Percentiles rank a stretch among this genome's conserved stretches.
Evolutionary conservation across 1,140 invertebrate genomes (phyloP).

Genomic region (Akabosia matsudoensis): DNA sequence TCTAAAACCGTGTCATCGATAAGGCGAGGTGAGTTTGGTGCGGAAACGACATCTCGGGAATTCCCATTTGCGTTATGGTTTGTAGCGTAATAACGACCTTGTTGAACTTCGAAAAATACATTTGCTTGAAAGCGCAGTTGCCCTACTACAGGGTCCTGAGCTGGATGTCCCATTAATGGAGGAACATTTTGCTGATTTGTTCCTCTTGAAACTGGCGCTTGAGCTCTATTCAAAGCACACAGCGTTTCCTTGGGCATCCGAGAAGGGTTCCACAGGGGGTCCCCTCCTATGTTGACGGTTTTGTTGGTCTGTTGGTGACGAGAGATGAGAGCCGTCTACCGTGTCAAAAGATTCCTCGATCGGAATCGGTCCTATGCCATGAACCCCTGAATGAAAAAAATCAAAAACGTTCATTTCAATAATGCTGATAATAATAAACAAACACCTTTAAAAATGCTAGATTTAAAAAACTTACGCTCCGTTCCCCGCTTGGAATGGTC

Average conservation of each 20-base stretch:
- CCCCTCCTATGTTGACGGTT: no score
- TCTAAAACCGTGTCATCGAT: neutral
- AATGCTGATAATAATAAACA: neutral
- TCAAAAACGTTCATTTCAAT: neutral
- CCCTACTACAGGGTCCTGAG: no score
- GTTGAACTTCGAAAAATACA: no score
- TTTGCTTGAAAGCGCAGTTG: no score
- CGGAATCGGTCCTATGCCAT: neutral
- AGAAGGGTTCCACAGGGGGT: no score
- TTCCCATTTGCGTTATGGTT: neutral
- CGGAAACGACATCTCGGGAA: neutral
- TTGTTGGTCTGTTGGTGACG: neutral
- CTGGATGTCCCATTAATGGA: no score
- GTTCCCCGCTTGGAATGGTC: neutral
- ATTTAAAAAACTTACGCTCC: neutral
- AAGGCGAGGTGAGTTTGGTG: neutral
- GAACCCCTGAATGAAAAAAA: neutral
- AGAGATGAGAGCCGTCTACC: neutral
- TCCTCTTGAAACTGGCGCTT: no score
- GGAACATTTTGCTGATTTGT: no score
- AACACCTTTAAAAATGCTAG: neutral
- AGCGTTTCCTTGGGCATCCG: no score
- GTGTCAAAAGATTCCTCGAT: neutral
- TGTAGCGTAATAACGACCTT: neutral
- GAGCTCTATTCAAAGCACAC: no score